phyloP scores from a whole-genome alignment of 1,140 invertebrate species.

The Leptoteleia sp. region DNA sequence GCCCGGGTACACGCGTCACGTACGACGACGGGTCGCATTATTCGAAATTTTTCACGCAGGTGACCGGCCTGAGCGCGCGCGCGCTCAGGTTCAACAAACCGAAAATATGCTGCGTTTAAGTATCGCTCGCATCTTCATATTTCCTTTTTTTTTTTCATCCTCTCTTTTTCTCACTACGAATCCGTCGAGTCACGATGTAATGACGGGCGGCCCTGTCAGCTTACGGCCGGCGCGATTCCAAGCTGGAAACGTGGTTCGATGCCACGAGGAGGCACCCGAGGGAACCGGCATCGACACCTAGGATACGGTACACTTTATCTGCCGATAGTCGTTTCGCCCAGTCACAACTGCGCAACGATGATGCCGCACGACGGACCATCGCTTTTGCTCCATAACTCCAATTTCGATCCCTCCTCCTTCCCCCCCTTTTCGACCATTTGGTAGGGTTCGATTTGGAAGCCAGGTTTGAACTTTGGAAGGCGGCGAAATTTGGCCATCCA shows the following conservation, averaged over 20 bases:
- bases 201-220: conserved; percentile 79
- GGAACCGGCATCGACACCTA: conserved; percentile 71
- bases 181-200: conserved; percentile 80
- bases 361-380: conserved; percentile 44
- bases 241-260: conserved; percentile 61
- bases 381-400: conserved; percentile 32
- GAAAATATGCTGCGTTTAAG: conserved; percentile 67
- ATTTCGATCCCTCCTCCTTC: conserved; percentile 39
- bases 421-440: background rate
- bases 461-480: background rate
- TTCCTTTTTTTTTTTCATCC: conserved; percentile 61
- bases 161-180: conserved; percentile 63
- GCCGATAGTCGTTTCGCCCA: conserved; percentile 58
- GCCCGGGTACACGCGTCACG: conserved; percentile 43
- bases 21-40: conserved; percentile 34
- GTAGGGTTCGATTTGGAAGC: background rate
- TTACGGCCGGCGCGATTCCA: conserved; percentile 63
- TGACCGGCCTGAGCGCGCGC: conserved; percentile 23
- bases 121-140: conserved; percentile 63
- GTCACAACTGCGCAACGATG: conserved; percentile 63
- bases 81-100: conserved; percentile 67
- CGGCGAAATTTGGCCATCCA: background rate
- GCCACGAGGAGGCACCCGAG: conserved; percentile 39
- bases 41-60: conserved; percentile 59
- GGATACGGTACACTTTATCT: conserved; percentile 65